Conservation (phyloP, 2,888 invertebrate genomes). For the Agrypnus murinus region DNA sequence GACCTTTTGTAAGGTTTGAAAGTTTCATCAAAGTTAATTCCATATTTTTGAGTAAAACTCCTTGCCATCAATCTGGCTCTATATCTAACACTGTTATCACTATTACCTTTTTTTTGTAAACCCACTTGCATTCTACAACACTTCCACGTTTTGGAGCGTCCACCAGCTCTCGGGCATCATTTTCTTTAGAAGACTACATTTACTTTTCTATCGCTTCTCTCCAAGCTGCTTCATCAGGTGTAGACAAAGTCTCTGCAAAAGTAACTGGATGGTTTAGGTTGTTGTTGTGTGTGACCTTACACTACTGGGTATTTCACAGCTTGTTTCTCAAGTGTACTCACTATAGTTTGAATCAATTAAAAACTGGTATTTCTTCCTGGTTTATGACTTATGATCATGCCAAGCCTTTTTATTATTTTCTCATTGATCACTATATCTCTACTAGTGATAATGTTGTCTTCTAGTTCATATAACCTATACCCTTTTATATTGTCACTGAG, state of each 20-base stretch:
- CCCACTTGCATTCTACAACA: slow-evolving; percentile 8
- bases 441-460: slow-evolving; percentile 24
- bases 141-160: slow-evolving; percentile 25
- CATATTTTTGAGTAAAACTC: slow-evolving; percentile 51
- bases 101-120: slow-evolving; percentile 9
- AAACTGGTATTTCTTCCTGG: no score
- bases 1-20: no score
- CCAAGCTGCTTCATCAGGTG: neutral
- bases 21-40: slow-evolving; percentile 48
- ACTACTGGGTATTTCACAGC: no score
- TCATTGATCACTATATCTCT: slow-evolving; percentile 29
- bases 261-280: slow-evolving; percentile 2
- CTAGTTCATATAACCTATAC: slow-evolving; percentile 41
- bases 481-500: slow-evolving; percentile 44
- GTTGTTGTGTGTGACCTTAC: no score
- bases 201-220: neutral
- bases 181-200: slow-evolving; percentile 10
- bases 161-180: slow-evolving; percentile 6
- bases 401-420: neutral
- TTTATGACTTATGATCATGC: no score
- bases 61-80: no score
- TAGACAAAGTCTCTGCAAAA: slow-evolving; percentile 1
- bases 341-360: no score
- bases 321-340: no score
- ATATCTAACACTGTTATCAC: slow-evolving; percentile 37